Evolutionary conservation across 2,113 vertebrate genomes (phyloP).

Genomic region (Cynopterus brachyotis): DNA sequence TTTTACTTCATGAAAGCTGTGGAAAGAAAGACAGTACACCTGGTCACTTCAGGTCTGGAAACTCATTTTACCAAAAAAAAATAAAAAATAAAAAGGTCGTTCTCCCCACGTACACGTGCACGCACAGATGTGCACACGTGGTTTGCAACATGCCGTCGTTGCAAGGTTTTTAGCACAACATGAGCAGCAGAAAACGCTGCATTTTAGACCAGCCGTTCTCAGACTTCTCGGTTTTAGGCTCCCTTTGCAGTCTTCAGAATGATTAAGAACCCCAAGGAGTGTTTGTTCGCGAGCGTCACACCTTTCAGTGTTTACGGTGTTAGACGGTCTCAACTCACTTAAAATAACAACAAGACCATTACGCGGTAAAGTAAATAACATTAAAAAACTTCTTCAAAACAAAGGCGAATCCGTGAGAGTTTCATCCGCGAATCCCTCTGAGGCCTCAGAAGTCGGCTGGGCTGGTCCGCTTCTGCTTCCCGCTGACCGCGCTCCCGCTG

Average conservation of each 20-base stretch:
- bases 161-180: not conserved
- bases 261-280: not conserved
- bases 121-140: not conserved
- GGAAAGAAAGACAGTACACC: slow-evolving; percentile 42
- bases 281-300: not conserved
- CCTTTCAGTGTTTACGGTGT: rapidly evolving
- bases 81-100: too few relatives aligned
- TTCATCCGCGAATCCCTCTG: not conserved
- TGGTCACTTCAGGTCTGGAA: not conserved
- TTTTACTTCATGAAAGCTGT: slow-evolving; percentile 91
- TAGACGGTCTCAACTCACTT: not conserved
- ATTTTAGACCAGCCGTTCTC: not conserved
- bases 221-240: not conserved
- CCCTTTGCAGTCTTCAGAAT: not conserved
- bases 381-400: not conserved
- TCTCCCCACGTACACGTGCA: not conserved
- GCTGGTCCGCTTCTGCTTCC: not conserved
- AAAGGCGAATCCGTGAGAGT: not conserved
- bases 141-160: not conserved
- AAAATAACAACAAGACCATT: not conserved
- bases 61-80: not conserved
- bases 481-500: rapidly evolving
- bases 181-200: not conserved
- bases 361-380: not conserved
- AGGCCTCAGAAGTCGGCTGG: not conserved